A percentile compares a stretch with the other conserved stretches of the same genome.
These are phyloP conservation scores for Apomyelois bistriatella DNA, from an alignment of 2,888 invertebrate species.

Conservation along the genomic window DNA sequence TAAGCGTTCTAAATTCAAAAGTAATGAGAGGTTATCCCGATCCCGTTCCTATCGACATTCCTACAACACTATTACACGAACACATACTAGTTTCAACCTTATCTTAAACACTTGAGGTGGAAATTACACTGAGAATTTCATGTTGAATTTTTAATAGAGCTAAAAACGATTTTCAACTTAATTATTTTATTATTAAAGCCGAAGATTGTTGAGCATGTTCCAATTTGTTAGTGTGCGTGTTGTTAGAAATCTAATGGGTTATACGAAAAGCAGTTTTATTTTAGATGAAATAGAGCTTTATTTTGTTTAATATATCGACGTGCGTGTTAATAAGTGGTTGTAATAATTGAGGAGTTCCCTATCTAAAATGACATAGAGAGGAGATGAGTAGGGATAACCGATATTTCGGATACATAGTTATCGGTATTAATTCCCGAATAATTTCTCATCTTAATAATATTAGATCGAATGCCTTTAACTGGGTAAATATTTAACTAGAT, in stretches of 20 bases:
- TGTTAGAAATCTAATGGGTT: neutral
- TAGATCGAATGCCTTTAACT: neutral
- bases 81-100: constrained; percentile 1
- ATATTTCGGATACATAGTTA: neutral
- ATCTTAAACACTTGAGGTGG: neutral
- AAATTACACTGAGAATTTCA: neutral
- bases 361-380: constrained; percentile 24
- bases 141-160: constrained; percentile 6
- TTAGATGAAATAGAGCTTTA: neutral
- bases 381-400: constrained; percentile 15
- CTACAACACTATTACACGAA: constrained; percentile 16
- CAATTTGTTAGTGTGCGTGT: neutral
- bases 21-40: constrained; percentile 41
- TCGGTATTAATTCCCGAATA: constrained; percentile 1
- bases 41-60: constrained; percentile 33
- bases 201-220: constrained; percentile 9
- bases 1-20: constrained; percentile 45
- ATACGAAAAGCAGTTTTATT: constrained; percentile 1
- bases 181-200: constrained; percentile 4
- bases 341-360: constrained; percentile 29
- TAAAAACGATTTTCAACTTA: constrained; percentile 8
- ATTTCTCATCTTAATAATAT: neutral
- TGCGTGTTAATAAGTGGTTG: constrained; percentile 26
- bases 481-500: constrained; percentile 1
- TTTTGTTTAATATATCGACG: constrained; percentile 21